Evolutionary conservation across 2,888 invertebrate species (phyloP).

Genomic region (Margaritifera margaritifera): DNA sequence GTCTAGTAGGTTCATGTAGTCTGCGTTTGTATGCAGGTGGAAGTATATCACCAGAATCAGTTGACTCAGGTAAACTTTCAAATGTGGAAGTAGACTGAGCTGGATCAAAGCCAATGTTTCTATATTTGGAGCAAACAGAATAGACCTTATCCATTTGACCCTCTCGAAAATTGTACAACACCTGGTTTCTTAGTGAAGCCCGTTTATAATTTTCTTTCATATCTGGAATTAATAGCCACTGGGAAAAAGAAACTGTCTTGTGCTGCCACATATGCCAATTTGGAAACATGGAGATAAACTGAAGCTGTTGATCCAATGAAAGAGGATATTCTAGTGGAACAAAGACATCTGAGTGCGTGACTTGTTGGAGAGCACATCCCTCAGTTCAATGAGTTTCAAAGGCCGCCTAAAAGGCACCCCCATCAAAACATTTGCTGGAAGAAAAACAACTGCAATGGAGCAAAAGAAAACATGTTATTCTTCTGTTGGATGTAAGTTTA

Average conservation of each 20-base stretch:
- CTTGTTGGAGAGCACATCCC: background rate
- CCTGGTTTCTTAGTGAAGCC: too few relatives aligned
- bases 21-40: too few relatives aligned
- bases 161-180: too few relatives aligned
- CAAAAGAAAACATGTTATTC: background rate
- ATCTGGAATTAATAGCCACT: background rate
- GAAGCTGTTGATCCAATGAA: slow-evolving; percentile 2
- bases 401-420: background rate
- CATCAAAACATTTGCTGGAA: background rate
- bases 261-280: slow-evolving; percentile 1
- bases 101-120: too few relatives aligned
- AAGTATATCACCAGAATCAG: too few relatives aligned
- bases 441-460: background rate
- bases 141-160: too few relatives aligned
- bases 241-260: background rate
- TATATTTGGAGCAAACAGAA: too few relatives aligned
- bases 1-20: too few relatives aligned
- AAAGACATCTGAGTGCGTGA: background rate
- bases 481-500: too few relatives aligned
- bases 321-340: background rate
- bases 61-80: too few relatives aligned
- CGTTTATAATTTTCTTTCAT: too few relatives aligned
- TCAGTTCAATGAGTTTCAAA: background rate
- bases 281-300: slow-evolving; percentile 1
- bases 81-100: too few relatives aligned